Conservation (phyloP, 2,888 invertebrate genomes). For the Trichopoda pennipes region DNA sequence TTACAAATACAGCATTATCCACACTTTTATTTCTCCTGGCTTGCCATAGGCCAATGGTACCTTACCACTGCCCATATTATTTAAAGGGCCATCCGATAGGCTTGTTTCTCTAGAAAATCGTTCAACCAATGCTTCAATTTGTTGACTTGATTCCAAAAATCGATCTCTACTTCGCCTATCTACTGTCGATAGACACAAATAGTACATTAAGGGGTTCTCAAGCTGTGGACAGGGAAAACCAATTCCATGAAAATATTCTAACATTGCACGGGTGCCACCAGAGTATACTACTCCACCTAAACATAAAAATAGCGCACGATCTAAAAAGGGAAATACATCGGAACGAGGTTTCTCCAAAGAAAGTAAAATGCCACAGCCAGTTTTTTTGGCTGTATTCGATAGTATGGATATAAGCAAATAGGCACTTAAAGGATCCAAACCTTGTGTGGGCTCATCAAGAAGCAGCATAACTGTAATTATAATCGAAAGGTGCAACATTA, state of each 20-base stretch:
- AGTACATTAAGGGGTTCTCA: constrained; percentile 99
- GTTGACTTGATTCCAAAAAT: constrained; percentile 95
- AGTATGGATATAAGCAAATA: constrained; percentile 96
- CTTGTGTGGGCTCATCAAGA: constrained; percentile 96
- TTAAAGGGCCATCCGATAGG: constrained; percentile 83
- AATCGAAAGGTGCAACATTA: background rate
- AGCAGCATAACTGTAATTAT: constrained; percentile 88
- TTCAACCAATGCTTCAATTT: constrained; percentile 94
- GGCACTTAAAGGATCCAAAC: constrained; percentile 96
- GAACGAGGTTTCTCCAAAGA: constrained; percentile 96
- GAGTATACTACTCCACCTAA: constrained; percentile 95
- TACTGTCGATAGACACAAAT: constrained; percentile 86
- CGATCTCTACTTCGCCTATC: constrained; percentile 90
- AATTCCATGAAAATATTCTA: constrained; percentile 96
- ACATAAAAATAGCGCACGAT: constrained; percentile 93
- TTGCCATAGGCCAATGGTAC: constrained; percentile 89
- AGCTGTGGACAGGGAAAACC: constrained; percentile 98
- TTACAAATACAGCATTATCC: constrained; percentile 86
- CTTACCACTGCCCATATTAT: constrained; percentile 84
- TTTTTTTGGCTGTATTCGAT: constrained; percentile 93
- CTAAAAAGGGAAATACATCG: constrained; percentile 97
- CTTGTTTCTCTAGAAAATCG: constrained; percentile 94
- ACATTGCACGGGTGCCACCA: constrained; percentile 94
- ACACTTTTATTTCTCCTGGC: constrained; percentile 86
- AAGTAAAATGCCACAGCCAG: constrained; percentile 93